phyloP scores from a whole-genome alignment of 1,140 invertebrate genomes.

The Acyrthosiphon pisum region DNA sequence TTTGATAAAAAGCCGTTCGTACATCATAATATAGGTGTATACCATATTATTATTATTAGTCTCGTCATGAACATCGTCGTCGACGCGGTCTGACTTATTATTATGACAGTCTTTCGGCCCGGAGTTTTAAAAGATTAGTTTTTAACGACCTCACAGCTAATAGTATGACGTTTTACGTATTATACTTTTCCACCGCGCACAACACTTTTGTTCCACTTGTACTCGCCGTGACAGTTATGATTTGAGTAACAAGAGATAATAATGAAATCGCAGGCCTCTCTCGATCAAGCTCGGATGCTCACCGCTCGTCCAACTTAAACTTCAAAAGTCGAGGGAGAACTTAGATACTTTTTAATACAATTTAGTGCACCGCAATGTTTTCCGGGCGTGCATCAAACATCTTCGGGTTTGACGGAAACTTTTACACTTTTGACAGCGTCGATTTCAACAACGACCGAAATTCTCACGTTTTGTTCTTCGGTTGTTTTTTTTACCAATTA shows the following conservation, averaged over 20 bases:
- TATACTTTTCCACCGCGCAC: background rate
- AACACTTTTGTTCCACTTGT: background rate
- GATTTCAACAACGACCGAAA: background rate
- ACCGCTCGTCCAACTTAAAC: too few relatives aligned
- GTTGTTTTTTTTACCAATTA: background rate
- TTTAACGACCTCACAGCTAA: background rate
- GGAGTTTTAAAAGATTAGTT: background rate
- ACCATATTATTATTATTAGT: background rate
- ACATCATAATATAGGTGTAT: background rate
- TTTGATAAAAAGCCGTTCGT: background rate
- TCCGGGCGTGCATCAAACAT: background rate
- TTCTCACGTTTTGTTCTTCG: background rate
- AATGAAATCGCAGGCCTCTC: background rate
- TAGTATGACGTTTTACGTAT: background rate
- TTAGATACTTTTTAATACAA: background rate
- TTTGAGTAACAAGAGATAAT: background rate
- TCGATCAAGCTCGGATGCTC: too few relatives aligned
- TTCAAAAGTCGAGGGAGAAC: background rate
- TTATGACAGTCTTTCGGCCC: background rate
- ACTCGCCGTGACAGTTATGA: background rate
- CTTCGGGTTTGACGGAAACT: too few relatives aligned
- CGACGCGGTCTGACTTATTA: background rate
- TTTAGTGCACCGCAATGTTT: background rate
- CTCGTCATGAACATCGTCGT: background rate
- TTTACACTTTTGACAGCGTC: background rate